Evolutionary conservation across 2,888 invertebrate genomes (phyloP), one percentile per base, ranked within the genome.

Genomic region (Drosophila siamana): DNA sequence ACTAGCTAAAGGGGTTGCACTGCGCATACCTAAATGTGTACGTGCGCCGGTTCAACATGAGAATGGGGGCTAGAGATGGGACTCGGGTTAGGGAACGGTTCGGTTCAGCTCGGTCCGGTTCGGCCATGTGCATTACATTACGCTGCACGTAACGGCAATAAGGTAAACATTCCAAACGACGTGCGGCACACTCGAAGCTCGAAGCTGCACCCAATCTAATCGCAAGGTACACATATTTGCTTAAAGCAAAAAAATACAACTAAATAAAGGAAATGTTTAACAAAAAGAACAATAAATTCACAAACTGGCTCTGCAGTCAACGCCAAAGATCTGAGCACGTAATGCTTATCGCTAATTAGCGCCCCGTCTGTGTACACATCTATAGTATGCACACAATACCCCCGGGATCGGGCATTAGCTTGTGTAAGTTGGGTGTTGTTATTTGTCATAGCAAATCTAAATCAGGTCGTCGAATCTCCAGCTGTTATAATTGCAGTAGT

Each of bases 311-410:
- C 43, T 51, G 41, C 48, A 56, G 62, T 41, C 11, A 59, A 28
- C 47, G 33, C 15, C 57, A 26, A 48, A 54, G 60, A 66, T 74
- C 46, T 43, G 41, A 40, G 69, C 86, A 82, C 82, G 82, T 82
- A 86, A 57, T 26, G 44, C 80, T 86, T 82, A 86, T 82, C 82
- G 65, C 46, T 78, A 73, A 82, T 76, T 75, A 73, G 51, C 51
- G 44, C 15, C 60, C 66, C 41, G 40, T 56, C 59, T 66, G 50
- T 70, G 36, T 50, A 26, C 19, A 44, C 9, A 50, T 16, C 4
- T 33, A 5, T 33, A 33, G 6, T 44, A 16, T 26, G 2, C 36
- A 57, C 11, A 22, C 7, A 43, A 50, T 66, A 33, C 15, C 6
- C 15, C 11, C 26, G 8, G 8, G 15, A 38, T 38, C 36, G 15